Conservation (phyloP, 2,113 vertebrate species). For the Sinosuthora webbiana region DNA sequence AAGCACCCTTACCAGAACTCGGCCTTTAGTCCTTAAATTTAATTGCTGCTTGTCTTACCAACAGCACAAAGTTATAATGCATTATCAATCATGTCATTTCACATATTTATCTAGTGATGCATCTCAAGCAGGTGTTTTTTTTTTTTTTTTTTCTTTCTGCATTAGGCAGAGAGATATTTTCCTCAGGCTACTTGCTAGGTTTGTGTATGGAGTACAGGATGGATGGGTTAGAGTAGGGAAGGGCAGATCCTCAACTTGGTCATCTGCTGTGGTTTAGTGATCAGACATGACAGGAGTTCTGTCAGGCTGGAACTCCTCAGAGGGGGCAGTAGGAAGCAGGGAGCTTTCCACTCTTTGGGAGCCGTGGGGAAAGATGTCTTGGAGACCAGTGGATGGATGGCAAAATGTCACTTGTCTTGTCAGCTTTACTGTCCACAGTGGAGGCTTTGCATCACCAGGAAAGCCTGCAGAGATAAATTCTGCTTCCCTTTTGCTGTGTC, state of each 20-base stretch:
- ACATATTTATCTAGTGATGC: not conserved
- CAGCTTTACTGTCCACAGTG: not conserved
- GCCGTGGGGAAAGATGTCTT: not conserved
- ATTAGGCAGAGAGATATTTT: not conserved
- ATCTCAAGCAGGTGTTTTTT: constrained; percentile 22
- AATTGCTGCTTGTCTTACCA: constrained; percentile 28
- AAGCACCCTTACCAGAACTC: not conserved
- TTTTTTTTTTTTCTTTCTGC: not conserved
- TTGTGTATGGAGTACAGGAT: not conserved
- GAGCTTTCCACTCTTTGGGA: not conserved
- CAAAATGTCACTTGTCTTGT: not conserved
- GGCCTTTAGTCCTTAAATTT: not conserved
- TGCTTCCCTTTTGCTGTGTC: not conserved
- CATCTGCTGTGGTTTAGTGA: not conserved
- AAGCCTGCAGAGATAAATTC: not conserved
- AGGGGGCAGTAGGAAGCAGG: not conserved
- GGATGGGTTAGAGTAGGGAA: not conserved
- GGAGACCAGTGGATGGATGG: not conserved
- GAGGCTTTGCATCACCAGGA: not conserved
- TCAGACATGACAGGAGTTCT: not conserved
- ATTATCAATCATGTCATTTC: constrained; percentile 48
- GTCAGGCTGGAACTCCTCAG: not conserved
- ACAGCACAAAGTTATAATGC: not conserved
- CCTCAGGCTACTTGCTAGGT: not conserved
- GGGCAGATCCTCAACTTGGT: not conserved